Evolutionary conservation across 2,888 invertebrate genomes (phyloP), one percentile per base, ranked within the genome.

Genomic region (Oscheius sp.): DNA sequence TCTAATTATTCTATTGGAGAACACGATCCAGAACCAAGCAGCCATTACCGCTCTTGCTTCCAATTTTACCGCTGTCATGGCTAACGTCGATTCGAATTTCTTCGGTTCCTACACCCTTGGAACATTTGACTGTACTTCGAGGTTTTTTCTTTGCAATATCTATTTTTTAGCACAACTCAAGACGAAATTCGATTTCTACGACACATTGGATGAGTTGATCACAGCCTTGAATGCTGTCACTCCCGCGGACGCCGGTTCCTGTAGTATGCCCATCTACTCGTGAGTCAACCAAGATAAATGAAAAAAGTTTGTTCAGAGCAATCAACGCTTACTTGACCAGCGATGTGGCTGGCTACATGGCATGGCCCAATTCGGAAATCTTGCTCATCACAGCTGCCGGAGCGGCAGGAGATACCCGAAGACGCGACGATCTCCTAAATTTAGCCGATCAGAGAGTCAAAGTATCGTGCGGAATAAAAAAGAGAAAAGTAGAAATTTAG

Each of bases 101-200:
- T 84, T 83, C 76, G 43, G 55, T 18, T 77, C 73, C 56, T 84
- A 75, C 68, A 75, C 76, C 55, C 72, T 84, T 35, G 81, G 83
- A 21, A 76, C 81, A 9, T 84, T 83, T 55, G 76, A 84, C 69
- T 69, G 76, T 77, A 56, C 7, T 55, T 21, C 49, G 16, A 35
- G 35, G 5, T 35, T 35, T 9, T 35, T 35, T 35, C 35, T 9
- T 35, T 23, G 13, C 59, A 35, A 35, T 35, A 6, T 35, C 3
- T 6, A 35, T 5, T 58, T 56, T 79, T 63, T 49, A 80, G 80
- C 72, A 16, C 68, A 58, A 29, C 74, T 78, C 56, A 73, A 72
- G 66, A 75, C 70, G 3, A 74, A 69, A 25, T 73, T 74, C 43
- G 72, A 61, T 25, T 23, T 59, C 25, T 76, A 71, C 52, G 69